Conservation (phyloP, 1,140 invertebrate species). For the Ptiloglossa arizonensis region DNA sequence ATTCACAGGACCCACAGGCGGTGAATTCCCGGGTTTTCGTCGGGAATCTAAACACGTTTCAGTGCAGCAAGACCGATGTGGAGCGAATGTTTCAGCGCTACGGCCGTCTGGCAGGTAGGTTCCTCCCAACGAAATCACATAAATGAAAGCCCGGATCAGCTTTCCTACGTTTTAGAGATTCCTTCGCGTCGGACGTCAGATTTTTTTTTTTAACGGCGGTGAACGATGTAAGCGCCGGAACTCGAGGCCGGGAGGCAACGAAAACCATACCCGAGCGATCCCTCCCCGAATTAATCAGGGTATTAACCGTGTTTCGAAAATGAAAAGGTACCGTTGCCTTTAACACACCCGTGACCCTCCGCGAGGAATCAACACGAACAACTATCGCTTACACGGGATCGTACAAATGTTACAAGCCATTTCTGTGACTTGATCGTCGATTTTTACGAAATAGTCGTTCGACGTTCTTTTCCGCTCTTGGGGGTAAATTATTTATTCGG, state of each 20-base stretch:
- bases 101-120: slow-evolving; percentile 89
- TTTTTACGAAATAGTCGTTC: no score
- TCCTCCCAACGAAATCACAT: slow-evolving; percentile 26
- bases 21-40: slow-evolving; percentile 94
- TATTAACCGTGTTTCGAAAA: no score
- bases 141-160: slow-evolving; percentile 33
- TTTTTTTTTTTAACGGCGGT: slow-evolving; percentile 18
- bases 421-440: no score
- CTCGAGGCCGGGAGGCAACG: not conserved
- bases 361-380: no score
- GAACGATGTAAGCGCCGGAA: not conserved
- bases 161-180: slow-evolving; percentile 12
- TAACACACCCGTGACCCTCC: no score
- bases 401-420: no score
- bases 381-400: no score
- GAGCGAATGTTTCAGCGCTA: slow-evolving; percentile 94
- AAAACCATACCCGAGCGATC: not conserved
- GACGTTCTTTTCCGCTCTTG: no score
- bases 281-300: not conserved
- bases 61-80: slow-evolving; percentile 93
- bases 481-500: no score
- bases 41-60: slow-evolving; percentile 94
- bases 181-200: not conserved
- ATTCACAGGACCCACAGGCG: slow-evolving; percentile 92
- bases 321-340: no score